Base-by-base conservation (phyloP, 2,888 invertebrate genomes). In the Toxonevra muliebris region DNA sequence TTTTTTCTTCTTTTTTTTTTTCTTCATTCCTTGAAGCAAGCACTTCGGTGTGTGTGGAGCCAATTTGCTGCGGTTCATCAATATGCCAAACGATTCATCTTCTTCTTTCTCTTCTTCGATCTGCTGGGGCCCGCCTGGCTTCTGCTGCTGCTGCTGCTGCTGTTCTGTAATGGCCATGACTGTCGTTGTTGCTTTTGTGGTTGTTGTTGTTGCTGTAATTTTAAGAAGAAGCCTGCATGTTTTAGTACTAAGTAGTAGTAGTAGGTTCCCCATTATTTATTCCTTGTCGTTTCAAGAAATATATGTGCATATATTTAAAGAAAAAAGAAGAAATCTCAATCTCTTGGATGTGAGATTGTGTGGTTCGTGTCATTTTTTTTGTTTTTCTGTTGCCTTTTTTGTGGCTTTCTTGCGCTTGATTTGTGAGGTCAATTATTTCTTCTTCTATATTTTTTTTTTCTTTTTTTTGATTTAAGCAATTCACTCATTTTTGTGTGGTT, bases 31-130 rank as follows among this genome's bases (percentile, higher is more conserved):
- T 48, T 48, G 13, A 4, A n/a, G 50, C 50, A 4, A n/a, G 50
- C 50, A 15, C 54, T 54, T 20, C 54, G 11, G 17, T 43, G 61
- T 43, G 61, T 54, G 77, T 72, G 73, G 59, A 79, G 77, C 76
- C 79, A 79, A 79, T 79, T 79, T 76, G 76, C 74, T 76, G 80
- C 64, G 79, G 80, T 77, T 80, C 79, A 79, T 79, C 80, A 80
- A 77, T 79, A 78, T 79, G 79, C 77, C 74, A 76, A 69, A 70
- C 77, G 72, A 74, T 70, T 30, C 30, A 64, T 59, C 55, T 60
- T 59, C 63, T 61, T 67, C 70, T 65, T 58, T 68, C 55, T 58
- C n/a, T 53, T 4, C 7, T 54, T 63, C 66, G 66, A 52, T 30
- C 71, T 69, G 75, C 68, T 66, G 65, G 54, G 40, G 43, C n/a